Base-by-base conservation (phyloP, 2,888 invertebrate species). In the Cecidostiba fungosa region DNA sequence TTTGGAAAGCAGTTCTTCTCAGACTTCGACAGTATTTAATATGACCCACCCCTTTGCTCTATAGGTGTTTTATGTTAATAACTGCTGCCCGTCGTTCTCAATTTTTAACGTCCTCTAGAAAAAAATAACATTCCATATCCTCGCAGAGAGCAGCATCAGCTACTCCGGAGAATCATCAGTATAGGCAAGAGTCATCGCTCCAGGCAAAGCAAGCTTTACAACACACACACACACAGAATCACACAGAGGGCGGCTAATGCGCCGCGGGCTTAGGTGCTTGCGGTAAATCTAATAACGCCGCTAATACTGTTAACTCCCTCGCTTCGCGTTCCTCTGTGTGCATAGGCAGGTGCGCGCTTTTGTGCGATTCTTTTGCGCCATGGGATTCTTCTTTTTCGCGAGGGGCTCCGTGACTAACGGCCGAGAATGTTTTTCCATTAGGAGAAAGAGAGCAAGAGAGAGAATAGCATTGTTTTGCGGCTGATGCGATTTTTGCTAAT, bases 281-380 rank as follows among this genome's bases (percentile, higher is more conserved):
- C 91, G 93, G 93, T 92, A 93, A 92, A 93, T 93, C 93, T 93
- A 93, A 93, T 93, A 93, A 93, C 90, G 92, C 91, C 92, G 39
- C 91, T 93, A 93, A 93, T 92, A 91, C 91, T 92, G 92, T 93
- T 93, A 92, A 91, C 89, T 88, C 85, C 84, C 82, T 50, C 36
- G 26, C 84, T 81, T 50, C 36, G 26, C 29, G 10, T 12, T 10
- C 12, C 26, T 62, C 10, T 66, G 66, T 29, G 66, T 66, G 29
- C 66, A 26, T 29, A 26, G 26, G 23, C 66, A 29, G 23, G 72
- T 72, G n/a, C 36, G 72, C 72, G 36, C 36, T 72, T 79, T 79
- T 78, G 79, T 69, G 23, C 73, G 78, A 62, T 76, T 70, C 29
- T 69, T 16, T 32, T 36, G 36, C 43, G n/a, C 39, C 23, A 39